Base-by-base conservation (phyloP, 2,113 vertebrate genomes). In the Engystomops pustulosus region DNA sequence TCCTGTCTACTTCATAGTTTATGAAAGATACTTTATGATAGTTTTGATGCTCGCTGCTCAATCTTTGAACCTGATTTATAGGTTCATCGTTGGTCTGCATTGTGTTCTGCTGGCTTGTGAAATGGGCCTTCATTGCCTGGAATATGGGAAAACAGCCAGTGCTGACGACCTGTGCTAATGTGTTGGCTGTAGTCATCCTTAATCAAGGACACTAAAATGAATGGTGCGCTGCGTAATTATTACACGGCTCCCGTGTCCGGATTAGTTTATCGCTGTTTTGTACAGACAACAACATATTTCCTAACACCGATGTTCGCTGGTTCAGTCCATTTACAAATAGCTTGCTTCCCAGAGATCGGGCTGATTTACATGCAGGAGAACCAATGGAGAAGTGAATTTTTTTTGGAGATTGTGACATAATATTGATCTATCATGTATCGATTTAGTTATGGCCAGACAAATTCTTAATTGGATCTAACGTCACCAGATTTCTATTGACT, bases 61-160 rank as follows among this genome's bases (percentile, higher is more conserved):
- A 20, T 18, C 62, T 32, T 67, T 34, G 62, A 1, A 17, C 14
- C 30, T 34, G 30, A 67, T 34, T 67, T 67, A 34, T 67, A 67
- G 30, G 62, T 67, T 34, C 17, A 67, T 2, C 10, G 9, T 34
- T 36, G 62, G 62, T 32, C 14, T 30, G 15, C 17, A 67, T 34
- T 67, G 62, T 65, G 25, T 18, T 34, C 17, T 34, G 14, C 27
- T 67, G 30, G 27, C 60, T 65, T 65, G 6, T 15, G 30, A 17
- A 15, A 65, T 32, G 27, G n/a, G 62, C 32, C 7, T 67, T 34
- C 27, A 67, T 17, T 67, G 30, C 15, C 62, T 67, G 62, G 62
- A 67, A 67, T 34, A 67, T 67, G 62, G 30, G 62, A 67, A 36
- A 34, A 67, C 6, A 34, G 30, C 62, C 62, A 34, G 62, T 67